A percentile compares a stretch with the other conserved stretches of the same genome.
Conservation (phyloP, 2,888 invertebrate species). For the Stenodera caucasica region DNA sequence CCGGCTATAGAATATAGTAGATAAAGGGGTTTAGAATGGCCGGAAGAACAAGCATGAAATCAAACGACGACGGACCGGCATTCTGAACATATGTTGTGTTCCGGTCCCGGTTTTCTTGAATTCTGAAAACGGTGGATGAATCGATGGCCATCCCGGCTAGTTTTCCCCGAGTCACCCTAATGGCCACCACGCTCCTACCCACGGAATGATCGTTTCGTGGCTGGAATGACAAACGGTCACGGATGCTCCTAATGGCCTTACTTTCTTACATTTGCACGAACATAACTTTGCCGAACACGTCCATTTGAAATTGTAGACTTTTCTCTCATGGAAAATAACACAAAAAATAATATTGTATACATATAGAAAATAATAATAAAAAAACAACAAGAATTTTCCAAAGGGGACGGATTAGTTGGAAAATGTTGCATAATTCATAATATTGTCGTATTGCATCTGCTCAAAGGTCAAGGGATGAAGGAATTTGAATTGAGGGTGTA, state of each 20-base stretch:
- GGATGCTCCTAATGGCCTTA: constrained; percentile 50
- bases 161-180: constrained; percentile 43
- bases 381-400: too few relatives aligned
- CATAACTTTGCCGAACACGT: constrained; percentile 7
- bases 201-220: constrained; percentile 52
- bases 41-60: constrained; percentile 44
- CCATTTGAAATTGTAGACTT: constrained; percentile 7
- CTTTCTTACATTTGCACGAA: constrained; percentile 29
- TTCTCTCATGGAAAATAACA: background rate
- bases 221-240: constrained; percentile 50
- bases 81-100: constrained; percentile 48
- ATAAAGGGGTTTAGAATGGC: constrained; percentile 30
- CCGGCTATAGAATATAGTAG: background rate
- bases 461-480: constrained; percentile 47
- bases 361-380: background rate
- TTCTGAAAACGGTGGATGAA: constrained; percentile 29
- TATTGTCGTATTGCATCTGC: constrained; percentile 42
- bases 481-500: constrained; percentile 29
- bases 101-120: constrained; percentile 28
- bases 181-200: constrained; percentile 49
- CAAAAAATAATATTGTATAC: background rate
- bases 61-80: constrained; percentile 44
- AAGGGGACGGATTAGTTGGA: too few relatives aligned
- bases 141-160: constrained; percentile 34
- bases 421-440: constrained; percentile 47